Evolutionary conservation across 2,888 invertebrate genomes (phyloP), one percentile per base, ranked within the genome.

Genomic region (Amphipyra tragopoginis): DNA sequence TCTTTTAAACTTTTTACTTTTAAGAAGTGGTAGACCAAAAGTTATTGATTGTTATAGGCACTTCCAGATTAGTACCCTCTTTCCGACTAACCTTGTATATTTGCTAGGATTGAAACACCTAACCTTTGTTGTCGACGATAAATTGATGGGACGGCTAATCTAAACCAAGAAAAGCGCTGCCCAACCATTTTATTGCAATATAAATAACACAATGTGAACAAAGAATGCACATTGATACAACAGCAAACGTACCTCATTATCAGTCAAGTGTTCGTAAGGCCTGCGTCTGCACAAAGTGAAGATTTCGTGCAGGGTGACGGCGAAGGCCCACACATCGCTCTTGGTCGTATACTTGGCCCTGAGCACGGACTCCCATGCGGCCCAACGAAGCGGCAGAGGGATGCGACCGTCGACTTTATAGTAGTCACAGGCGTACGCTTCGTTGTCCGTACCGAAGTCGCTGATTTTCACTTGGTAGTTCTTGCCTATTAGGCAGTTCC

Each of bases 291-390:
- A 97, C 56, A 97, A 95, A 9, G 97, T 97, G 82, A 98, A 95
- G 62, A 98, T 96, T 92, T 98, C 98, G 96, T 98, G 97, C 49
- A 98, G 92, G 0, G 98, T 97, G 15, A 98, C 97, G 0, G 97
- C 98, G 89, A 98, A 98, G 11, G 98, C 96, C 98, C 98, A 98
- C 0, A 98, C 98, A 89, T 98, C 98, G 84, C 97, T 97, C 90
- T 98, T 97, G 63, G 98, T 98, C 55, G 98, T 97, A 90, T 98
- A 98, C 82, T 97, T 97, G 15, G 97, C 98, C 84, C 96, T 89
- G 72, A 97, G 96, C 61, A 98, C 96, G 1, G 97, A 96, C 89
- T 98, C 98, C 97, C 98, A 98, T 1, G 98, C 97, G 95, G 98
- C 98, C 98, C 98, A 98, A 49, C 98, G 96, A 57, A 98, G 96